Base-by-base conservation (phyloP, 2,888 invertebrate genomes). In the Eupeodes latifasciatus region DNA sequence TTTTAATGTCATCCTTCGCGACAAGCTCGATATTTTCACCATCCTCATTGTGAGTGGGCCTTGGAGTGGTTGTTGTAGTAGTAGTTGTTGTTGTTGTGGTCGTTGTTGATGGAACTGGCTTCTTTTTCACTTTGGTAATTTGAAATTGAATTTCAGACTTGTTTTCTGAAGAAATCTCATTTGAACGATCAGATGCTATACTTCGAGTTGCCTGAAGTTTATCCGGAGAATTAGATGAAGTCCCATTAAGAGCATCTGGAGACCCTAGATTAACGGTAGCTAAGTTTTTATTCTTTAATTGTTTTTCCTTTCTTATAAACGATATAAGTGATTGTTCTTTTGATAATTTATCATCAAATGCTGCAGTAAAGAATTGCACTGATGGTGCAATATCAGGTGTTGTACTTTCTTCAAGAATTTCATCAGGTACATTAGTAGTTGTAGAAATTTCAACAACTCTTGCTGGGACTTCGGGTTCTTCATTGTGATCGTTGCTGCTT, bases 1-100 rank as follows among this genome's bases (percentile, higher is more conserved):
- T 97, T 92, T 97, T 97, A 1, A 97, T 96, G 84, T 96, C 96
- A 84, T 95, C 94, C 91, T 96, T 95, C 91, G 95, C 95, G 4
- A 96, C 96, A 90, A 96, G 95, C 92, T 96, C 95, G 79, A 95
- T 96, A 91, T 95, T 95, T 92, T 95, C 95, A 75, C 96, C 95
- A 90, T 96, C 96, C 19, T 94, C 94, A 92, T 95, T 96, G 93
- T 96, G 96, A 0, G 96, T 96, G n/a, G 96, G 96, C 75, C 95
- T 95, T 0, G 95, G 95, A 4, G 95, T 95, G 0, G 95, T 95
- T 1, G 95, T 95, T 0, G 95, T 95, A 0, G 95, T 95, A 0
- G 95, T 95, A 5, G 93, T 92, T 0, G 95, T 94, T 1, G 94
- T 94, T 1, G 91, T 91, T 0, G 91, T 91, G 0, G 91, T 90